These are phyloP conservation scores for Monopis laevigella DNA, from an alignment of 2,888 invertebrate species.

Conservation along the genomic window DNA sequence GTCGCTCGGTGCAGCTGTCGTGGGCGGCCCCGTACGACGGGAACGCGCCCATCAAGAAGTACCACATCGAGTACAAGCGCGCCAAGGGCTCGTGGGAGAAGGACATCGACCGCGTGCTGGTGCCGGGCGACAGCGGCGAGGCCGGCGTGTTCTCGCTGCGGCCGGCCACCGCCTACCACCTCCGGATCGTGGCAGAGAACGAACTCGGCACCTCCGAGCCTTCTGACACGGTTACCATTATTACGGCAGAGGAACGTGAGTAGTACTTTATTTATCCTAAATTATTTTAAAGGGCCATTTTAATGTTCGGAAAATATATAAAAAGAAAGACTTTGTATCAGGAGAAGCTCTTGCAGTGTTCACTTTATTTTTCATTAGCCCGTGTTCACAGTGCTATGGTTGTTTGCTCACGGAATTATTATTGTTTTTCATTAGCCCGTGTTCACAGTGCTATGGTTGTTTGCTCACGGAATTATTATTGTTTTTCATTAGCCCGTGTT, in stretches of 20 bases:
- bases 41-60: constrained; percentile 88
- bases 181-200: constrained; percentile 93
- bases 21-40: constrained; percentile 95
- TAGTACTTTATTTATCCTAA: constrained; percentile 8
- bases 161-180: constrained; percentile 92
- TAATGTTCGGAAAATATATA: too few species aligned
- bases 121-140: constrained; percentile 89
- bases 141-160: constrained; percentile 89
- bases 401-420: too few species aligned
- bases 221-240: constrained; percentile 92
- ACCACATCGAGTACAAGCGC: constrained; percentile 91
- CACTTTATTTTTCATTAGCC: too few species aligned
- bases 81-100: constrained; percentile 77
- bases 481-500: too few species aligned
- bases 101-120: constrained; percentile 87
- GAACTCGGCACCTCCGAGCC: constrained; percentile 93
- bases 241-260: constrained; percentile 89
- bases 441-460: too few species aligned
- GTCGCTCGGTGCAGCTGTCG: constrained; percentile 87
- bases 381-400: too few species aligned
- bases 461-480: too few species aligned
- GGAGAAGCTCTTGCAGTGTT: too few species aligned
- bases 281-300: constrained; percentile 4
- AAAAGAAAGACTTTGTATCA: too few species aligned
- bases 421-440: too few species aligned